Evolutionary conservation across 2,888 invertebrate species (phyloP).

Genomic region (Hetaerina titia): DNA sequence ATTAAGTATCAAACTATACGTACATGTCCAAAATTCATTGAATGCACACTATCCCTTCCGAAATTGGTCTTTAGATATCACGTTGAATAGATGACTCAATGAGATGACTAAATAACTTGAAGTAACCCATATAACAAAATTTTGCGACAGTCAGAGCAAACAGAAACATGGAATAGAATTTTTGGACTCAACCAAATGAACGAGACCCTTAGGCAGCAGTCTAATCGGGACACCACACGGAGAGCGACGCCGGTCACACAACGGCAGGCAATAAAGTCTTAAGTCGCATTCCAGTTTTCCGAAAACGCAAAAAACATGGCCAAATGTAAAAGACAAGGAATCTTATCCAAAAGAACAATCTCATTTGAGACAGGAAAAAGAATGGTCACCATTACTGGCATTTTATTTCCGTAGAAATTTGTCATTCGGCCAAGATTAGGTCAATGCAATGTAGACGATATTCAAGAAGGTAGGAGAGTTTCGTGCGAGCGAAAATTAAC

Average conservation of each 20-base stretch:
- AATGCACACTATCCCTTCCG: no score
- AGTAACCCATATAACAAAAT: not conserved
- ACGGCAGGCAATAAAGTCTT: not conserved
- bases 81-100: not conserved
- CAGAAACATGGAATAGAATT: not conserved
- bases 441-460: not conserved
- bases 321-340: not conserved
- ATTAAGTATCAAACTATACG: no score
- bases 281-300: constrained; percentile 7
- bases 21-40: no score
- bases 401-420: not conserved
- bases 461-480: not conserved
- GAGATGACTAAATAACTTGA: not conserved
- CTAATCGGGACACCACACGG: not conserved
- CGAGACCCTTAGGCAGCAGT: not conserved
- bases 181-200: not conserved
- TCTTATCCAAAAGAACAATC: not conserved
- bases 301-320: not conserved
- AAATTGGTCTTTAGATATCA: no score
- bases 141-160: not conserved
- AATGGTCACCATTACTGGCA: not conserved
- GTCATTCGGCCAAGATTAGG: constrained; percentile 21
- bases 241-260: not conserved
- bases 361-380: constrained; percentile 23
- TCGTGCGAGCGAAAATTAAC: not conserved